Percentiles rank a stretch among this genome's conserved stretches.
These are phyloP conservation scores for Leptestheria dahalacensis DNA, from an alignment of 1,140 invertebrate genomes.

Conservation along the genomic window DNA sequence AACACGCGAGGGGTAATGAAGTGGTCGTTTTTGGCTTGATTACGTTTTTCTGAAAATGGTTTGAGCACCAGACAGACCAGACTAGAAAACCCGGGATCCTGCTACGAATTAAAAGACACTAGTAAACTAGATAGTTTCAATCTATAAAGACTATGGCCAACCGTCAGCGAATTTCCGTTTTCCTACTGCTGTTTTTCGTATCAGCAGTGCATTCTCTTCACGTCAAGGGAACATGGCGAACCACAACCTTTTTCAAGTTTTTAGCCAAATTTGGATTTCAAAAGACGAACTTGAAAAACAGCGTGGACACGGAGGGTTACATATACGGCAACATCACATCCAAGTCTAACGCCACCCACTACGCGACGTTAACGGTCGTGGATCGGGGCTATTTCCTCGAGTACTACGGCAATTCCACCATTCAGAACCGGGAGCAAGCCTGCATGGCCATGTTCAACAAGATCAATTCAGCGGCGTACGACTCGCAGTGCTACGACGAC, in stretches of 20 bases:
- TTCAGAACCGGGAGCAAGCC: constrained; percentile 43
- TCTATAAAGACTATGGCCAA: too few species aligned
- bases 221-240: constrained; percentile 45
- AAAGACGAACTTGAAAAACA: constrained; percentile 72
- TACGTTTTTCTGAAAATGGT: too few species aligned
- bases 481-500: constrained; percentile 61
- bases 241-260: constrained; percentile 72
- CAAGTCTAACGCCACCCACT: constrained; percentile 40
- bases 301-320: constrained; percentile 72
- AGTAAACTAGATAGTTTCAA: too few species aligned
- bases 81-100: too few species aligned
- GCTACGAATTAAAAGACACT: too few species aligned
- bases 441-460: constrained; percentile 73
- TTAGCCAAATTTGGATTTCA: constrained; percentile 91
- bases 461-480: constrained; percentile 64
- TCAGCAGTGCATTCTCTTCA: constrained; percentile 28
- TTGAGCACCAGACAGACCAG: too few species aligned
- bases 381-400: constrained; percentile 73
- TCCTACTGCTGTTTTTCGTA: background rate
- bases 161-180: background rate
- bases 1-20: too few species aligned
- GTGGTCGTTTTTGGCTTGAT: too few species aligned
- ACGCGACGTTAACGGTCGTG: constrained; percentile 70
- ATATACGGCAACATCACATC: constrained; percentile 88
- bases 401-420: constrained; percentile 62